phyloP scores from a whole-genome alignment of 92 coral and sea anemone genomes.

The Umimayanthus kanabou region DNA sequence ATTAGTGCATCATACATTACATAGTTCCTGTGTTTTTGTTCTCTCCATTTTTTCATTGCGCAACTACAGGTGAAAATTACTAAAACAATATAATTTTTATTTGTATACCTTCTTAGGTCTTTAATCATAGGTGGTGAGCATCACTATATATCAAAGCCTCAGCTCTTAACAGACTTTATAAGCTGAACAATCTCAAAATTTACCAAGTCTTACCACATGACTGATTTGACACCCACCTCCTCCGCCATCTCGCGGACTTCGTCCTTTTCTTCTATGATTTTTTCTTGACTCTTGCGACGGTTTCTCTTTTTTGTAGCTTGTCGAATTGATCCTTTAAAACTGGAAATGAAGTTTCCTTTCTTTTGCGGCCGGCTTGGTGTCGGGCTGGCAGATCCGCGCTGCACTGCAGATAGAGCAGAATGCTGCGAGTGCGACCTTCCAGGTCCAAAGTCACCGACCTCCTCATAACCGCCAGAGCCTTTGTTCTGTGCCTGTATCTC shows the following conservation, averaged over 20 bases:
- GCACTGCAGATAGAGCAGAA: background rate
- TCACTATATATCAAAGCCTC: background rate
- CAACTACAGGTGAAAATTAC: background rate
- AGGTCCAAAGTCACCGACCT: background rate
- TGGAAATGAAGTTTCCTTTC: constrained; percentile 29
- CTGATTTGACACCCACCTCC: constrained; percentile 5
- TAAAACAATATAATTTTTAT: background rate
- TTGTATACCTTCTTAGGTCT: background rate
- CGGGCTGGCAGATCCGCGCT: constrained; percentile 30
- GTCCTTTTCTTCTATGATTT: constrained; percentile 23
- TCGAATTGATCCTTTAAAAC: constrained; percentile 36
- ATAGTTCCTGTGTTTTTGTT: background rate
- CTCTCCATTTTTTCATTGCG: background rate
- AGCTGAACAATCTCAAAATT: background rate
- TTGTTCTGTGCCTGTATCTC: constrained; percentile 20
- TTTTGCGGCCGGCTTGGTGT: constrained; percentile 25
- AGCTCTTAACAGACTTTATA: no score
- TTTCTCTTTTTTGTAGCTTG: constrained; percentile 36
- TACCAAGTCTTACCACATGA: background rate
- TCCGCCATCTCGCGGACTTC: constrained; percentile 37
- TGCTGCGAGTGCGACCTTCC: background rate
- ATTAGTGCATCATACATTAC: no score
- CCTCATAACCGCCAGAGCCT: background rate
- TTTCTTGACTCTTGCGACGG: constrained; percentile 32
- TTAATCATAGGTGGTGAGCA: background rate